Conservation (phyloP, 2,797 vertebrate genomes). For the Oophaga sylvatica region DNA sequence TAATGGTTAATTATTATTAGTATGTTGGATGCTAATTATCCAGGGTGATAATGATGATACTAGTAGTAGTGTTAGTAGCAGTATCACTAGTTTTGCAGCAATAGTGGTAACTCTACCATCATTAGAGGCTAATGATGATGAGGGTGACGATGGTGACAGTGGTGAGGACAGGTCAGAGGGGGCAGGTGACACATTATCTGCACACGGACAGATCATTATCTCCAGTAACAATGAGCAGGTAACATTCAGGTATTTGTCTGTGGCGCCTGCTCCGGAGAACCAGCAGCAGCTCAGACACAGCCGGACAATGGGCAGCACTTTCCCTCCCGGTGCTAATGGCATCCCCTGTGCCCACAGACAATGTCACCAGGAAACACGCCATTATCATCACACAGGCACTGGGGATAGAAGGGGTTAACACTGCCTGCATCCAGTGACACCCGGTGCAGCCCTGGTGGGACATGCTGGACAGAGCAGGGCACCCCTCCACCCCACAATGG, state of each 20-base stretch:
- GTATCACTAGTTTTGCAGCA: not conserved
- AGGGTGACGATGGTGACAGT: not conserved
- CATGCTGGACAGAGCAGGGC: not conserved
- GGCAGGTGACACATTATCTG: constrained; percentile 62
- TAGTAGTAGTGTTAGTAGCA: not conserved
- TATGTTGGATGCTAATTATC: not conserved
- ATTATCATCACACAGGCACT: too few species aligned
- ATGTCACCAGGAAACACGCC: not conserved
- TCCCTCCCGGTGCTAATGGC: not conserved
- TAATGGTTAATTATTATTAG: not conserved
- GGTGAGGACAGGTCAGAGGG: constrained; percentile 21
- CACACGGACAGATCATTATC: constrained; percentile 79
- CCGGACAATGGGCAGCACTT: constrained; percentile 63
- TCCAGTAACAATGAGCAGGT: constrained; percentile 72
- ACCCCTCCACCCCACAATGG: too few species aligned
- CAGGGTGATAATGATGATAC: too few species aligned
- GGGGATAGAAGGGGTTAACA: not conserved
- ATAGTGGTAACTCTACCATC: not conserved
- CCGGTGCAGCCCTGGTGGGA: too few species aligned
- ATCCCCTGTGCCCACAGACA: not conserved
- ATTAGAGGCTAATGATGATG: not conserved
- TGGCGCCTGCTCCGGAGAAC: constrained; percentile 52
- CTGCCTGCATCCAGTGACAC: not conserved
- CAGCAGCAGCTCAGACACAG: constrained; percentile 40
- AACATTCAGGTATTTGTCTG: constrained; percentile 64